Evolutionary conservation across 2,888 invertebrate species (phyloP).

Genomic region (Tiphia femorata): DNA sequence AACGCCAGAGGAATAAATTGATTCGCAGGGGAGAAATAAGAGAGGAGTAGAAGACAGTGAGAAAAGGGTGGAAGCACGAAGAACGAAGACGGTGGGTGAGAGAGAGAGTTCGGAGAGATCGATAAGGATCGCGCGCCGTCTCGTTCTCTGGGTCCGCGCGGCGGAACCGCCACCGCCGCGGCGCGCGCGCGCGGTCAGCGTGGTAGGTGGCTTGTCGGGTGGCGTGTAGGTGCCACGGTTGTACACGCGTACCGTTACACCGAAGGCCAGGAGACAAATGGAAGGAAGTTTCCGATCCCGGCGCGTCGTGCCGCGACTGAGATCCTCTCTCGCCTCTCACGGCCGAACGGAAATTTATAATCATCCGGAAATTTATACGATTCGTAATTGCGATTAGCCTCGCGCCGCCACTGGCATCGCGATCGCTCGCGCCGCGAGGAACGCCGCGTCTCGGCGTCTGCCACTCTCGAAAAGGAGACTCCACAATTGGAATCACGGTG

Average conservation of each 20-base stretch:
- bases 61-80: slow-evolving; percentile 13
- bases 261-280: slow-evolving; percentile 35
- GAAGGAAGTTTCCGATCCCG: slow-evolving; percentile 35
- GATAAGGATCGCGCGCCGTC: slow-evolving; percentile 59
- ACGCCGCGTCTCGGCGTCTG: slow-evolving; percentile 10
- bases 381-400: not conserved
- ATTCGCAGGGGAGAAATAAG: not conserved
- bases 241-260: slow-evolving; percentile 44
- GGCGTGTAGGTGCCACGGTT: slow-evolving; percentile 36
- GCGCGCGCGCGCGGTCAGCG: too few relatives aligned
- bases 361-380: not conserved
- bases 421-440: not conserved
- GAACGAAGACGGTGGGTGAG: slow-evolving; percentile 11
- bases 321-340: slow-evolving; percentile 31
- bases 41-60: not conserved
- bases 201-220: slow-evolving; percentile 47
- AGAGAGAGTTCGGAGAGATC: slow-evolving; percentile 27
- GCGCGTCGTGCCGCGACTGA: too few relatives aligned
- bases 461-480: too few relatives aligned
- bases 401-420: slow-evolving; percentile 2
- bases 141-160: slow-evolving; percentile 48
- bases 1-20: not conserved
- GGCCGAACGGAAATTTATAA: not conserved
- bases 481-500: too few relatives aligned
- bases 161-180: too few relatives aligned